phyloP scores from a whole-genome alignment of 2,888 invertebrate species.

The Conops quadrifasciatus region DNA sequence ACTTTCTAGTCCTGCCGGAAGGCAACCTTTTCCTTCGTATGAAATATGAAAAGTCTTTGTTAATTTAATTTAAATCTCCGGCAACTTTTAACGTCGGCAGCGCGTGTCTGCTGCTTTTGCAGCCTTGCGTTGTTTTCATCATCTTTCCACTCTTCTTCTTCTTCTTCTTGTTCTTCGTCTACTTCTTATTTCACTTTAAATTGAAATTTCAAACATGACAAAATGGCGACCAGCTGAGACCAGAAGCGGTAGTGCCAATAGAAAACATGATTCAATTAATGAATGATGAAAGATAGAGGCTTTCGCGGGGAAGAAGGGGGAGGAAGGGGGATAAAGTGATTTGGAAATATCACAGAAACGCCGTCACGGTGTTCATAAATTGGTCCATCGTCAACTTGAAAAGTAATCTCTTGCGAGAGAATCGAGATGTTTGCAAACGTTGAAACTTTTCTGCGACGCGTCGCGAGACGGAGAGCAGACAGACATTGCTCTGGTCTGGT shows the following conservation, averaged over 20 bases:
- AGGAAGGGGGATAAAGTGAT: no score
- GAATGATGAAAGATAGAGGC: conserved; percentile 10
- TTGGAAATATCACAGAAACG: no score
- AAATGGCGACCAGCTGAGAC: conserved; percentile 33
- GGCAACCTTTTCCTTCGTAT: background rate
- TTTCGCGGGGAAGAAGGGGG: no score
- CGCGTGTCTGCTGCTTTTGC: background rate
- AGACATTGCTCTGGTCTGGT: no score
- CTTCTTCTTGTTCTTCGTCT: background rate
- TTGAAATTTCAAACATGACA: conserved; percentile 31
- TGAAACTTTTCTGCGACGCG: no score
- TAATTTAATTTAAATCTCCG: conserved; percentile 29
- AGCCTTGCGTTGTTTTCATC: no score
- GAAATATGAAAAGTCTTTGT: conserved; percentile 12
- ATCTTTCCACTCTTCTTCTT: background rate
- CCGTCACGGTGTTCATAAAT: no score
- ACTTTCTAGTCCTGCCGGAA: background rate
- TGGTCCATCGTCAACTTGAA: no score
- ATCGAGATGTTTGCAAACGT: no score
- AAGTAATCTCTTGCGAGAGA: no score
- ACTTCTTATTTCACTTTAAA: conserved; percentile 10
- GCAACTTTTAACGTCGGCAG: conserved; percentile 7
- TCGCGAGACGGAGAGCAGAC: no score
- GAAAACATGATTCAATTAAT: conserved; percentile 33
- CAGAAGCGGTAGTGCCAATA: background rate